Percentiles rank a stretch among this genome's conserved stretches.
phyloP scores from a whole-genome alignment of 2,113 vertebrate species.

The Anser brachyrhynchus region DNA sequence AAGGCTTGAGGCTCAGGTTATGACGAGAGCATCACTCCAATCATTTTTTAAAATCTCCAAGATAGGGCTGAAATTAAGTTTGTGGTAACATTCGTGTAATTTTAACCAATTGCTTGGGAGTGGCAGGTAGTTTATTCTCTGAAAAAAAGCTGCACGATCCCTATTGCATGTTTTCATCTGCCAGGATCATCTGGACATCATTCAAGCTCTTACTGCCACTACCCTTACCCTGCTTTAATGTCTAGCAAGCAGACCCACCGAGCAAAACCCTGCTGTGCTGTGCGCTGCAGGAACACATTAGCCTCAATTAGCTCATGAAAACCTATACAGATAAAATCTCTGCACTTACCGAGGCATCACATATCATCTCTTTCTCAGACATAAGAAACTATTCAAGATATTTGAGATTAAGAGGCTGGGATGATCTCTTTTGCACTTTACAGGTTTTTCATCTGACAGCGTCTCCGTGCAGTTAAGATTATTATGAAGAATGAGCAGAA shows the following conservation, averaged over 20 bases:
- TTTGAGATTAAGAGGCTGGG: background rate
- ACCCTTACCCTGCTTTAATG: background rate
- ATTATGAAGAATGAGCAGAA: background rate
- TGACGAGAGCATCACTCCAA: background rate
- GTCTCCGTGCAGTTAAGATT: background rate
- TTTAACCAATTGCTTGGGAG: background rate
- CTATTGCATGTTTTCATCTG: background rate
- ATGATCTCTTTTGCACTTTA: background rate
- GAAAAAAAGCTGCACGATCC: background rate
- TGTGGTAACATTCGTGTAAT: background rate
- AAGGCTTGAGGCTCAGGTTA: background rate
- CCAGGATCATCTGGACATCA: background rate
- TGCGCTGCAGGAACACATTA: accelerated
- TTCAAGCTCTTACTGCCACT: accelerated
- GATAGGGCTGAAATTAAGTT: background rate
- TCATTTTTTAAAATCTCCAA: background rate
- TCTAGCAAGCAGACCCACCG: background rate
- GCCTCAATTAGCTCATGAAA: background rate
- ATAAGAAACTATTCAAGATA: too few relatives aligned
- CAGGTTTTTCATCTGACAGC: background rate
- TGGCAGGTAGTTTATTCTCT: background rate
- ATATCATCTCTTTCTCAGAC: background rate
- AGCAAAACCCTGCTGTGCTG: accelerated
- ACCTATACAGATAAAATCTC: background rate
- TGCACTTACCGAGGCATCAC: background rate